These are phyloP conservation scores for Leptinotarsa haldemani DNA, from an alignment of 2,888 invertebrate species.

Conservation along the genomic window DNA sequence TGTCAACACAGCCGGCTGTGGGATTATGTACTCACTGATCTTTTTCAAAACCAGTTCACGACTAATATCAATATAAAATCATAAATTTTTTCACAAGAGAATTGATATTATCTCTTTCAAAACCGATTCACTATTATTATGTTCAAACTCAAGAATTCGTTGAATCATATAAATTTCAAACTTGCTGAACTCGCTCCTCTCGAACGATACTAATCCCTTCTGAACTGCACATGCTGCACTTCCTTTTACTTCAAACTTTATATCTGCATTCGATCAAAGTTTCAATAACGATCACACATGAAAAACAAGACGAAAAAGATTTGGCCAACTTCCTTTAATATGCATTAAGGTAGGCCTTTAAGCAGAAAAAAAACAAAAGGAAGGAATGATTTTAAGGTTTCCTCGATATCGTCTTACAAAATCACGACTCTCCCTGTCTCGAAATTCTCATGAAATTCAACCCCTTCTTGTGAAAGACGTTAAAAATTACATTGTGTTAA, in stretches of 20 bases:
- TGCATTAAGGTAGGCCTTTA: conserved; percentile 24
- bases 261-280: conserved; percentile 6
- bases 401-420: conserved; percentile 45
- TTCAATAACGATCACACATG: conserved; percentile 2
- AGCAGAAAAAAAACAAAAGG: conserved; percentile 36
- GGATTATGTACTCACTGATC: no score
- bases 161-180: background rate
- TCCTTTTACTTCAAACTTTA: background rate
- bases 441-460: conserved; percentile 53
- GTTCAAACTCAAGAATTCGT: background rate
- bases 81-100: no score
- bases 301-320: conserved; percentile 28
- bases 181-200: background rate
- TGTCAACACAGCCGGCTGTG: no score
- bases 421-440: conserved; percentile 42
- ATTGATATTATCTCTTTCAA: background rate
- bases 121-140: background rate
- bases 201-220: background rate
- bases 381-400: conserved; percentile 46
- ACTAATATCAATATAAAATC: no score
- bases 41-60: no score
- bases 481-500: background rate
- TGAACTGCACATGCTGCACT: conserved; percentile 16
- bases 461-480: conserved; percentile 29
- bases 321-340: conserved; percentile 40